These are phyloP conservation scores for Leucoma salicis DNA, from an alignment of 2,888 invertebrate species.

Conservation along the genomic window DNA sequence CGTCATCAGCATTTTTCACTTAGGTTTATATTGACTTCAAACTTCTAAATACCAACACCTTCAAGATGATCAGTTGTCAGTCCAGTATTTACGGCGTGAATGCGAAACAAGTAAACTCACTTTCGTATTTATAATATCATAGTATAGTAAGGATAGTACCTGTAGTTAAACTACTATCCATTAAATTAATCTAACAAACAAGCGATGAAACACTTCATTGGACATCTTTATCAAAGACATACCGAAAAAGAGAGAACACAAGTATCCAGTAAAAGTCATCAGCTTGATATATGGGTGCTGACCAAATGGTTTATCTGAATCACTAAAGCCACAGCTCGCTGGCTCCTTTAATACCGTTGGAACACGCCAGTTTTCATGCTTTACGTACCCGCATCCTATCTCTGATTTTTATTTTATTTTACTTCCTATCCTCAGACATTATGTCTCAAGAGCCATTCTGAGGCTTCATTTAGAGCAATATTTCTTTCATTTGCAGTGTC, in stretches of 20 bases:
- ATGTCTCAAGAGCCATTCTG: slow-evolving; percentile 58
- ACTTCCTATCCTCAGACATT: slow-evolving; percentile 52
- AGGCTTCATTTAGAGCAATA: slow-evolving; percentile 57
- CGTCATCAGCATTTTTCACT: too few species aligned
- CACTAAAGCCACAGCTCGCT: slow-evolving; percentile 58
- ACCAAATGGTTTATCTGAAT: slow-evolving; percentile 72
- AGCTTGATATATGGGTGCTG: slow-evolving; percentile 67
- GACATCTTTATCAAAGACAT: slow-evolving; percentile 56
- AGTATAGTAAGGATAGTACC: too few species aligned
- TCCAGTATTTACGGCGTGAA: too few species aligned
- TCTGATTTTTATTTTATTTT: slow-evolving; percentile 65
- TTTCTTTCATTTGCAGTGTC: slow-evolving; percentile 63
- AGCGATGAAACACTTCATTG: slow-evolving; percentile 48
- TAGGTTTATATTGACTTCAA: too few species aligned
- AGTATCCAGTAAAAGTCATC: slow-evolving; percentile 59
- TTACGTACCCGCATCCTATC: slow-evolving; percentile 51
- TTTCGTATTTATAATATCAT: too few species aligned
- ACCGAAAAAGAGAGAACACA: slow-evolving; percentile 47
- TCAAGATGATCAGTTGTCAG: too few species aligned
- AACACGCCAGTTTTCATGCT: slow-evolving; percentile 41
- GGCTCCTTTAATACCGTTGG: slow-evolving; percentile 49
- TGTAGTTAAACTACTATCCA: slow-evolving; percentile 15
- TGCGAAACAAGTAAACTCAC: neutral
- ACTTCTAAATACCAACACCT: too few species aligned
- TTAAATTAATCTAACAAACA: slow-evolving; percentile 34